Percentiles rank a stretch among this genome's conserved stretches.
Conservation (phyloP, 2,888 invertebrate species). For the Melangyna quadrimaculata region DNA sequence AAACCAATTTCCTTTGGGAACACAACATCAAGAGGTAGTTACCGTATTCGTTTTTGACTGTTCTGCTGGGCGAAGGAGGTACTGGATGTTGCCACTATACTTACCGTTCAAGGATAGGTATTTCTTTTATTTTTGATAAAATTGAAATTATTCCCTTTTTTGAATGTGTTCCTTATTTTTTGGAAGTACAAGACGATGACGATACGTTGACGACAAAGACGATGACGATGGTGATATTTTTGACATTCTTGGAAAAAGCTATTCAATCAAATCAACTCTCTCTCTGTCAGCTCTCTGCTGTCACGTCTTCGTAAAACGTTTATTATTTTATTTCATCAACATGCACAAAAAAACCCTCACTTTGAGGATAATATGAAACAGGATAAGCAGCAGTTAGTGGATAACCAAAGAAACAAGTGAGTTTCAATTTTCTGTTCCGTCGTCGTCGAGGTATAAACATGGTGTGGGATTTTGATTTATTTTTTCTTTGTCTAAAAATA, state of each 20-base stretch:
- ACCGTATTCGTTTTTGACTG: conserved; percentile 34
- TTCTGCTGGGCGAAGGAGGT: background rate
- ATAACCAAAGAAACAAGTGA: conserved; percentile 58
- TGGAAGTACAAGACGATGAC: background rate
- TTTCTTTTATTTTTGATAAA: conserved; percentile 27
- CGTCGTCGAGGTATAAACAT: background rate
- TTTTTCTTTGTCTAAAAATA: background rate
- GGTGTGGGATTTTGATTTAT: background rate
- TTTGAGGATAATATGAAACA: conserved; percentile 1
- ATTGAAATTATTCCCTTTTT: conserved; percentile 59
- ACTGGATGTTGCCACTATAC: conserved; percentile 8
- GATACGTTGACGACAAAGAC: conserved; percentile 1
- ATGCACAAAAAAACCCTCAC: background rate
- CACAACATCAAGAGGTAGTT: conserved; percentile 35
- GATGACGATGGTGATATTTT: conserved; percentile 37
- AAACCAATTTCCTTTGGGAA: conserved; percentile 71
- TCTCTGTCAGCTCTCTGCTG: too few species aligned
- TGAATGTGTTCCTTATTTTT: conserved; percentile 19
- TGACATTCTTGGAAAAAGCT: conserved; percentile 41
- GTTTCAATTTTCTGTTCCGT: conserved; percentile 21
- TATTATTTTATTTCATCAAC: conserved; percentile 56
- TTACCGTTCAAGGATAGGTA: conserved; percentile 5
- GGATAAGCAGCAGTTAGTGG: conserved; percentile 66
- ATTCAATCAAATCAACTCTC: conserved; percentile 63
- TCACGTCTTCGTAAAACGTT: background rate